phyloP scores from a whole-genome alignment of 2,888 invertebrate genomes.

The Mechanitis mazaeus region DNA sequence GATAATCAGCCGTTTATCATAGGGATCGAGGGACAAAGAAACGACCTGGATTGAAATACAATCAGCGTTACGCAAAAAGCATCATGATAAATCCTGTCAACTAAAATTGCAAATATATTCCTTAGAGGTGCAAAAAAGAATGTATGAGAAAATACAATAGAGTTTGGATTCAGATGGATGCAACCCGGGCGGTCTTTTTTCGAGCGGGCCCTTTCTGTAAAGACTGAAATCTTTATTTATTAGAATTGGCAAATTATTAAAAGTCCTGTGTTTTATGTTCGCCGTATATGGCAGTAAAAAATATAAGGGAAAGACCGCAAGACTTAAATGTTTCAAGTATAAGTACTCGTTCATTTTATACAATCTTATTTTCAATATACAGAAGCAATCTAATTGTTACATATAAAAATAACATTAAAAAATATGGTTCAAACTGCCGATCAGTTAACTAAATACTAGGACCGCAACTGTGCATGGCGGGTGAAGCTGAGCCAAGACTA shows the following conservation, averaged over 20 bases:
- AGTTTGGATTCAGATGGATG: constrained; percentile 63
- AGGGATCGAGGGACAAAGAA: constrained; percentile 29
- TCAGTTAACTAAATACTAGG: too few species aligned
- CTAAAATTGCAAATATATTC: constrained; percentile 66
- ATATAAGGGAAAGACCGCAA: constrained; percentile 14
- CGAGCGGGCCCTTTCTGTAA: constrained; percentile 49
- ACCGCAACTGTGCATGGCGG: too few species aligned
- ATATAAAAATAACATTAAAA: too few species aligned
- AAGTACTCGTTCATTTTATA: neutral
- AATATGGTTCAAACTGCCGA: neutral
- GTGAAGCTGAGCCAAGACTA: too few species aligned
- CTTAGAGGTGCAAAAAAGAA: constrained; percentile 69
- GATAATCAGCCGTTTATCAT: constrained; percentile 28
- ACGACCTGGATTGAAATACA: constrained; percentile 31
- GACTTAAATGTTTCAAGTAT: constrained; percentile 5
- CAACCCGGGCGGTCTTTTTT: constrained; percentile 74
- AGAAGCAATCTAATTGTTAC: too few species aligned
- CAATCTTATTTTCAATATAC: neutral
- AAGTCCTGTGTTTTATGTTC: constrained; percentile 58
- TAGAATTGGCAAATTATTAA: constrained; percentile 70
- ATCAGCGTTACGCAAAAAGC: constrained; percentile 37
- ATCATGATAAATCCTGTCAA: constrained; percentile 39
- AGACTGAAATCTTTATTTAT: constrained; percentile 74
- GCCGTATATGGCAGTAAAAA: constrained; percentile 39
- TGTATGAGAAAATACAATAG: constrained; percentile 71